Conservation (phyloP, 2,797 vertebrate genomes). For the Enteromius argenteus region DNA sequence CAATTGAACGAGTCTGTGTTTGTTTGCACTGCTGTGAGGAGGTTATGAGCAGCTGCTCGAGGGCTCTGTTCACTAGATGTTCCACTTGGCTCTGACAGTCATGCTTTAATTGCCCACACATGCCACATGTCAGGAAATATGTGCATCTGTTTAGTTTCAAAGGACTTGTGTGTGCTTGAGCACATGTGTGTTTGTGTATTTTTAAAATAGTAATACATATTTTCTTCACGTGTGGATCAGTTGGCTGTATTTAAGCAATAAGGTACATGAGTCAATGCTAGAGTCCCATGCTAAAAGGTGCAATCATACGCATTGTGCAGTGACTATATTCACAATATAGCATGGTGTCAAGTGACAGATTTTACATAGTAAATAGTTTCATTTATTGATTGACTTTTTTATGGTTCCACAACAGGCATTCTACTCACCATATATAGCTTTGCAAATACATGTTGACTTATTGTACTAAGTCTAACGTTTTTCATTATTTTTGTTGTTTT, state of each 20-base stretch:
- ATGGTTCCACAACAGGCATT: not conserved
- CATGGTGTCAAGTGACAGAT: not conserved
- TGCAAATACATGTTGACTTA: not conserved
- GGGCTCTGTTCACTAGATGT: not conserved
- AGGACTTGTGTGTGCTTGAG: not conserved
- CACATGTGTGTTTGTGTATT: not conserved
- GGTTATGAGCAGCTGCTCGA: conserved; percentile 46
- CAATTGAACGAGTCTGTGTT: conserved; percentile 20
- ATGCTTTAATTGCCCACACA: conserved; percentile 2
- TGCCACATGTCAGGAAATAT: conserved; percentile 17
- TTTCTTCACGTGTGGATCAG: not conserved
- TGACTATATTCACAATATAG: not conserved
- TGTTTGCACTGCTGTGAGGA: conserved; percentile 45
- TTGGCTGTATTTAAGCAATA: not conserved
- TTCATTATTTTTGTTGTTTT: not conserved
- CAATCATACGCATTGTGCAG: too few relatives aligned
- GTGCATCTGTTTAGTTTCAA: conserved; percentile 14
- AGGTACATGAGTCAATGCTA: not conserved
- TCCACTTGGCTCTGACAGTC: conserved; percentile 24
- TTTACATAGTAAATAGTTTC: not conserved
- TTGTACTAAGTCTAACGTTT: not conserved
- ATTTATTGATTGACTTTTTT: not conserved
- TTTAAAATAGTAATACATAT: not conserved
- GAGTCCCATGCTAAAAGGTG: not conserved
- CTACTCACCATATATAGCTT: not conserved